A percentile compares a stretch with the other conserved stretches of the same genome.
These are phyloP conservation scores for Cordilura impudica DNA, from an alignment of 2,888 invertebrate species.

Conservation along the genomic window DNA sequence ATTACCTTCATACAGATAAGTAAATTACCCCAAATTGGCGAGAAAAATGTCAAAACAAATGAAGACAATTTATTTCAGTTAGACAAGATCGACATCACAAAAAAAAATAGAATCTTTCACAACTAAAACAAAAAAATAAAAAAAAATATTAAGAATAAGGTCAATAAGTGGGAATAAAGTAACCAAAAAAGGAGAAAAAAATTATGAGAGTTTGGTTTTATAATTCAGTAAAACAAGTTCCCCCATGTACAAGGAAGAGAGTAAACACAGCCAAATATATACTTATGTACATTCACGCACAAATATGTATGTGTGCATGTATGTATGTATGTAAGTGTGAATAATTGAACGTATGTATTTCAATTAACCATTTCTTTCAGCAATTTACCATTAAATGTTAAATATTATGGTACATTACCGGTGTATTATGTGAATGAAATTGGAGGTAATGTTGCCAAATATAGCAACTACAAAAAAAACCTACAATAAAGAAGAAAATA, in stretches of 20 bases:
- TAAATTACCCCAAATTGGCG: not conserved
- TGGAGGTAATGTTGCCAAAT: not conserved
- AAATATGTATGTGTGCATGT: not conserved
- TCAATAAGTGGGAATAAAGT: too few species aligned
- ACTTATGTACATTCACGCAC: too few species aligned
- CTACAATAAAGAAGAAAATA: not conserved
- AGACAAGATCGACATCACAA: not conserved
- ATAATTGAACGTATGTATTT: too few species aligned
- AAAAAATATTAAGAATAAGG: not conserved
- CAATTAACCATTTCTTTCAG: not conserved
- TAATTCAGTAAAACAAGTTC: not conserved
- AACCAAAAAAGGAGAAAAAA: not conserved
- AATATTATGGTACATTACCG: not conserved
- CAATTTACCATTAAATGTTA: not conserved
- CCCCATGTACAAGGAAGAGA: too few species aligned
- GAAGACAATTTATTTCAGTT: not conserved
- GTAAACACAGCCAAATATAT: too few species aligned
- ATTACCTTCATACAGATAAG: too few species aligned
- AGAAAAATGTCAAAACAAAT: not conserved
- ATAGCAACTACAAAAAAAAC: not conserved
- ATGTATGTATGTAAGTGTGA: not conserved
- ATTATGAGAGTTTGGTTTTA: not conserved
- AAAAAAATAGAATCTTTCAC: not conserved
- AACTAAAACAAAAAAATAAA: not conserved
- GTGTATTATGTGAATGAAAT: conserved; percentile 6